Percentiles rank a stretch among this genome's conserved stretches.
Evolutionary conservation across 1,140 invertebrate genomes (phyloP).

Genomic region (Aphidius ervi): DNA sequence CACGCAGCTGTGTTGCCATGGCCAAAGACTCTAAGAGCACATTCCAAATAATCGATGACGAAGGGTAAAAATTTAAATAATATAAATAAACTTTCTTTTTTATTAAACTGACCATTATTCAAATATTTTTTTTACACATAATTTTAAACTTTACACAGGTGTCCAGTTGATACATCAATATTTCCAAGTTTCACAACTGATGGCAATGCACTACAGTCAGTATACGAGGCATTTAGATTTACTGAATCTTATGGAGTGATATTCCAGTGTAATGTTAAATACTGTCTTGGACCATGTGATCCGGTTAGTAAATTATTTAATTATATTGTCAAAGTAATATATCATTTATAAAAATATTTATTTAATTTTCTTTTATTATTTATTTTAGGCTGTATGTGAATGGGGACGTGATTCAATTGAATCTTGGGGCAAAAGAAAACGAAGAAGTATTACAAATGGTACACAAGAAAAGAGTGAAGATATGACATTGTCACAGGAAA

Average conservation of each 20-base stretch:
- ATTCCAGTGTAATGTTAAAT: conserved; percentile 96
- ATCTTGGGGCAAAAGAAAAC: conserved; percentile 82
- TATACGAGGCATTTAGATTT: conserved; percentile 92
- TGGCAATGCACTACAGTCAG: conserved; percentile 81
- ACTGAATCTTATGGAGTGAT: conserved; percentile 95
- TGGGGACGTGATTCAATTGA: conserved; percentile 83
- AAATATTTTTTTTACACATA: conserved; percentile 10
- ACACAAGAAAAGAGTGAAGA: conserved; percentile 73
- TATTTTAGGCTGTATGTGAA: conserved; percentile 74
- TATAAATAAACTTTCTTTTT: conserved; percentile 5
- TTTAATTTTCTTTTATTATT: not conserved
- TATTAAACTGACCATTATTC: not conserved
- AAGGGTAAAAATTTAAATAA: conserved; percentile 62
- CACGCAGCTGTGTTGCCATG: conserved; percentile 92
- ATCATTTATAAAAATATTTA: not conserved
- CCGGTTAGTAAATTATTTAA: conserved; percentile 57
- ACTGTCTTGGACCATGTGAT: conserved; percentile 91
- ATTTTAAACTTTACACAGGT: conserved; percentile 54
- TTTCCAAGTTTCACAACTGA: conserved; percentile 88
- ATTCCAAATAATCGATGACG: conserved; percentile 93
- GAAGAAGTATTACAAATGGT: conserved; percentile 61
- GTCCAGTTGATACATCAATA: conserved; percentile 87
- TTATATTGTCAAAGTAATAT: not conserved
- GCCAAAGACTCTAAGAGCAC: conserved; percentile 94
- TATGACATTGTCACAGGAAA: conserved; percentile 92